These are phyloP conservation scores for Periparus ater DNA, from an alignment of 2,797 vertebrate genomes.

Conservation along the genomic window DNA sequence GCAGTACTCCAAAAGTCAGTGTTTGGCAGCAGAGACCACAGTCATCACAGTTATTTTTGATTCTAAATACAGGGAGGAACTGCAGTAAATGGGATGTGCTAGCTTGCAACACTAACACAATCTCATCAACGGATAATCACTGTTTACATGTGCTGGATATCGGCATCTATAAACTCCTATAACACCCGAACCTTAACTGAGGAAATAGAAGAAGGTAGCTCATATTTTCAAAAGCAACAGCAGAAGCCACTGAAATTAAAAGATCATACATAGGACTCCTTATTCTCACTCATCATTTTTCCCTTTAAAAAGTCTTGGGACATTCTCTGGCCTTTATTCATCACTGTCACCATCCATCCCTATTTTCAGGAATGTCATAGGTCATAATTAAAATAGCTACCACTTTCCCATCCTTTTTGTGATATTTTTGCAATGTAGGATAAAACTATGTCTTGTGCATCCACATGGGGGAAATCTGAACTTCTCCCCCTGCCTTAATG, in stretches of 20 bases:
- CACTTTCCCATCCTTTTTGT: background rate
- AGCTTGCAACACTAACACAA: background rate
- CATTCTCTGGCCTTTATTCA: background rate
- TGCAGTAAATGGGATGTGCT: background rate
- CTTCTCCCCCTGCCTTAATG: background rate
- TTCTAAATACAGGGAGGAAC: background rate
- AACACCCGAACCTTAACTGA: background rate
- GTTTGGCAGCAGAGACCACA: background rate
- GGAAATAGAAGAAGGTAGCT: background rate
- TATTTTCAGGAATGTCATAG: background rate
- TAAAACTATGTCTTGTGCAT: background rate
- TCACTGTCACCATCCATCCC: background rate
- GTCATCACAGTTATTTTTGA: background rate
- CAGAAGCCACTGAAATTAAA: background rate
- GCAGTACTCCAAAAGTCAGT: background rate
- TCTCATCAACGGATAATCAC: background rate
- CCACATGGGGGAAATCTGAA: background rate
- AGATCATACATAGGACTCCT: background rate
- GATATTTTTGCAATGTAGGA: background rate
- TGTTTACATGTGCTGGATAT: background rate
- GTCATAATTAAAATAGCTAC: background rate
- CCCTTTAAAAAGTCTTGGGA: background rate
- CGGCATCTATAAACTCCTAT: background rate
- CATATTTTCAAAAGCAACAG: background rate
- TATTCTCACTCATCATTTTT: background rate